Conservation (phyloP, 2,797 vertebrate species). For the Brotogeris chrysoptera region DNA sequence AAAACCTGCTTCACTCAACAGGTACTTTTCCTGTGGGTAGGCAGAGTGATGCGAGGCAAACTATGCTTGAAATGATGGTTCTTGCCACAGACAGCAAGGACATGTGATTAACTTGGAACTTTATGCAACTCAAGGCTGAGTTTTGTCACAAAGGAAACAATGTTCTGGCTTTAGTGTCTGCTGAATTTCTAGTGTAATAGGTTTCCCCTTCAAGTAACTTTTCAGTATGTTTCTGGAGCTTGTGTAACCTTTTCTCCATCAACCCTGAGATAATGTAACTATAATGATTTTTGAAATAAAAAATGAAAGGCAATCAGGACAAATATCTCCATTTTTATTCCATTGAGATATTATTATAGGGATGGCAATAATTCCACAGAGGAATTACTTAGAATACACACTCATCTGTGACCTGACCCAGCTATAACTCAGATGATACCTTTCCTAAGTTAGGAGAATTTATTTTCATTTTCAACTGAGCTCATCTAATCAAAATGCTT, state of each 20-base stretch:
- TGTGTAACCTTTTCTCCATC: constrained; percentile 55
- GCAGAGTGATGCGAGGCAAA: not conserved
- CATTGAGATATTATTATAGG: constrained; percentile 76
- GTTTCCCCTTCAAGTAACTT: constrained; percentile 62
- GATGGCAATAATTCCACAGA: constrained; percentile 78
- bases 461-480: constrained; percentile 81
- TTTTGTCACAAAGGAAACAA: not conserved
- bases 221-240: constrained; percentile 27
- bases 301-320: constrained; percentile 73
- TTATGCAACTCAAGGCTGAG: not conserved
- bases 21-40: accelerated
- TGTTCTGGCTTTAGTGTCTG: not conserved
- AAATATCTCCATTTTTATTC: constrained; percentile 81
- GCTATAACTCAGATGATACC: constrained; percentile 75
- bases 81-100: not conserved
- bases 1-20: not conserved
- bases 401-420: constrained; percentile 76
- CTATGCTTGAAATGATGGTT: not conserved
- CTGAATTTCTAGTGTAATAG: constrained; percentile 16
- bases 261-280: constrained; percentile 71
- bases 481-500: constrained; percentile 80
- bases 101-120: not conserved
- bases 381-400: constrained; percentile 79
- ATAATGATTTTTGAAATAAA: constrained; percentile 78
- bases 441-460: constrained; percentile 78